phyloP scores from a whole-genome alignment of 92 coral and sea anemone species.

The Muricea muricata region DNA sequence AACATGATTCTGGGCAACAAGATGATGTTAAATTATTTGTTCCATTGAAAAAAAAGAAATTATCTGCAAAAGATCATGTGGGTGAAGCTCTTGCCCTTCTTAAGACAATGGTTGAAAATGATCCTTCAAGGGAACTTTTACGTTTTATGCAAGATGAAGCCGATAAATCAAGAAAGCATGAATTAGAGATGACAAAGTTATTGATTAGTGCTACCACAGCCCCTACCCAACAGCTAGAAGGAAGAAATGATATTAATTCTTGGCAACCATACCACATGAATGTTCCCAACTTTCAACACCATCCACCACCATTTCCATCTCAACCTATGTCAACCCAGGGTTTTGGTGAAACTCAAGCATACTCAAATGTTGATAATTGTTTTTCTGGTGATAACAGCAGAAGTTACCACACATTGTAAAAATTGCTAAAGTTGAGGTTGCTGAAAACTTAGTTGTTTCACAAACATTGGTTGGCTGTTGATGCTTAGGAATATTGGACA shows the following conservation, averaged over 20 bases:
- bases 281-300: constrained; percentile 2
- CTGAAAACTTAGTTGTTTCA: neutral
- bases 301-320: neutral
- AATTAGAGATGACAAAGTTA: constrained; percentile 36
- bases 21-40: neutral
- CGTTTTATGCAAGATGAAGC: constrained; percentile 40
- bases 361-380: neutral
- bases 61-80: constrained; percentile 22
- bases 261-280: neutral
- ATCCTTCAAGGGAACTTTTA: neutral
- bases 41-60: constrained; percentile 19
- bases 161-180: constrained; percentile 30
- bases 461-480: too few species aligned
- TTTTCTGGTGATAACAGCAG: neutral
- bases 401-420: constrained; percentile 21
- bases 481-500: too few species aligned
- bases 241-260: neutral
- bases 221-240: constrained; percentile 3
- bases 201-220: constrained; percentile 6
- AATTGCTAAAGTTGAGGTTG: too few species aligned
- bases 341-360: neutral
- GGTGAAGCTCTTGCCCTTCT: constrained; percentile 28
- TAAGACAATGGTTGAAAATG: constrained; percentile 3
- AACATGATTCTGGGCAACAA: neutral
- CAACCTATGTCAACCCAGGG: constrained; percentile 9